Evolutionary conservation across 2,113 vertebrate genomes (phyloP).

Genomic region (Brachirus orientalis): DNA sequence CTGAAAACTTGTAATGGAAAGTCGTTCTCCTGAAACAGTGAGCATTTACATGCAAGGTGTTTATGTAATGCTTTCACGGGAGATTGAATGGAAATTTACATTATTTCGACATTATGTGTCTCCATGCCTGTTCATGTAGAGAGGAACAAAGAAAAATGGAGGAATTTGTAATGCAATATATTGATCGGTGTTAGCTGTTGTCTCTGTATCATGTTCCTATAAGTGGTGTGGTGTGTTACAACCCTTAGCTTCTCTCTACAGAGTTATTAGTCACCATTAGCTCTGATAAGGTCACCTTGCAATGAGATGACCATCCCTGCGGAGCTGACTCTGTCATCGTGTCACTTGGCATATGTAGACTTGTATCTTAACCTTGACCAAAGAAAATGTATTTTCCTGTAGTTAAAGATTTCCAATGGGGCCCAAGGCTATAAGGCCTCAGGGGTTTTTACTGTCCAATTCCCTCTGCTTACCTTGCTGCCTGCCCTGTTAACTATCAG

Average conservation of each 20-base stretch:
- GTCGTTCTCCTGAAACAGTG: constrained; percentile 77
- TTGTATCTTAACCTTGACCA: constrained; percentile 79
- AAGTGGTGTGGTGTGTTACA: constrained; percentile 64
- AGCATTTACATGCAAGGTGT: constrained; percentile 75
- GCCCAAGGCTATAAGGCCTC: constrained; percentile 45
- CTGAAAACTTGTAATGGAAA: constrained; percentile 80
- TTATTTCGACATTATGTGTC: constrained; percentile 69
- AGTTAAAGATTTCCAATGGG: constrained; percentile 78
- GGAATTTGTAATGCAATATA: constrained; percentile 64
- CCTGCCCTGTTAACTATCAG: constrained; percentile 80
- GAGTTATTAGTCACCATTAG: constrained; percentile 76
- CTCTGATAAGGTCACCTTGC: constrained; percentile 80
- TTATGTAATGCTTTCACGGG: constrained; percentile 56
- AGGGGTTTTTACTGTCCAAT: constrained; percentile 56
- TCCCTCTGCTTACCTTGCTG: constrained; percentile 62
- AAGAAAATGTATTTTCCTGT: constrained; percentile 76
- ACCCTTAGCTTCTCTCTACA: constrained; percentile 63
- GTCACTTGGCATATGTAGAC: constrained; percentile 71
- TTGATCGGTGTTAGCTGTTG: constrained; percentile 58
- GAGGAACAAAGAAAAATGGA: constrained; percentile 66
- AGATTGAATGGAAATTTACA: constrained; percentile 67
- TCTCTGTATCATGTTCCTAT: constrained; percentile 54
- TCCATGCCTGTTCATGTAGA: constrained; percentile 37
- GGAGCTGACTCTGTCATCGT: constrained; percentile 66
- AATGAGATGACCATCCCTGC: constrained; percentile 50